Evolutionary conservation across 1,140 invertebrate genomes (phyloP), one percentile per base, ranked within the genome.

Genomic region (Artemia franciscana): DNA sequence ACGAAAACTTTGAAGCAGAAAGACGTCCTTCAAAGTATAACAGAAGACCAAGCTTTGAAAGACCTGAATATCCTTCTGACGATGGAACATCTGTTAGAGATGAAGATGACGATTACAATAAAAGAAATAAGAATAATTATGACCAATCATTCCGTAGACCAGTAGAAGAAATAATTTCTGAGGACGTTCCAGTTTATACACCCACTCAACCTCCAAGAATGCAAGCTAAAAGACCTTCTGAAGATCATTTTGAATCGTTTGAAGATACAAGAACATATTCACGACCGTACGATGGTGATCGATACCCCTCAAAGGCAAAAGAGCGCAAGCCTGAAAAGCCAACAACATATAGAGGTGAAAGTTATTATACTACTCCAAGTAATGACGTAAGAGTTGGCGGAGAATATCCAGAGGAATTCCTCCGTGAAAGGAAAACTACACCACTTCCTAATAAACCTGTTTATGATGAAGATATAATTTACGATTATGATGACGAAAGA

Each of bases 401-500:
- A n/a, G n/a, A n/a, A n/a, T n/a, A n/a, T n/a, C n/a, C n/a, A n/a
- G 26, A 24, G 58, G 4, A 3, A 59, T 9, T 25, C 58, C 58
- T 0, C 15, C 23, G n/a, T 26, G 24, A 5, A 12, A 59, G 18
- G 24, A 18, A 15, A 3, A 24, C n/a, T 25, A 21, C 58, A n/a
- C 9, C 24, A 24, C 58, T 4, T 12, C 58, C n/a, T 59, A 59
- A 9, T 25, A 59, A 12, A n/a, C 26, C 26, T 28, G 24, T 2
- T 18, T 26, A 64, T n/a, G 26, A 51, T 4, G 27, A 51, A 25
- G 63, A 64, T 26, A 64, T 64, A 21, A 64, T 64, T 27, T 64
- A 64, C 57, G 63, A 64, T 26, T 64, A 64, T 24, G 63, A 64
- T 5, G 63, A 64, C 12, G 63, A 61, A 58, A 28, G 60, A 5